phyloP scores from a whole-genome alignment of 2,797 vertebrate genomes.

The Myotis daubentonii region DNA sequence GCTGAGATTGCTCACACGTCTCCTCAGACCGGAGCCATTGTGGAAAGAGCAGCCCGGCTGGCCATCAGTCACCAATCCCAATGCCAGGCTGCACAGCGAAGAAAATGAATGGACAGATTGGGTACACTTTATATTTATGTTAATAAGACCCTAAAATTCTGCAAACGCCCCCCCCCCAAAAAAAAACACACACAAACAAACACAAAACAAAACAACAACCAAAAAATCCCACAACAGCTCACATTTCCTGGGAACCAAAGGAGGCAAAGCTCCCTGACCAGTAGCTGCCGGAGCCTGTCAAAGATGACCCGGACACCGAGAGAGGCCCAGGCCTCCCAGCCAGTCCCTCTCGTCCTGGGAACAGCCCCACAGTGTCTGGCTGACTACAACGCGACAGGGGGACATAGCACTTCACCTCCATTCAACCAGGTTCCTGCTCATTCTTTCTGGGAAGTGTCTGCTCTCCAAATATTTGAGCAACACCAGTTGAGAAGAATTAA shows the following conservation, averaged over 20 bases:
- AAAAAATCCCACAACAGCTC: background rate
- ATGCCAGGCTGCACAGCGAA: too few species aligned
- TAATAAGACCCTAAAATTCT: too few species aligned
- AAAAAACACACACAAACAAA: too few species aligned
- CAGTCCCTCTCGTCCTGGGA: too few species aligned
- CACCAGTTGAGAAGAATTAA: constrained; percentile 77
- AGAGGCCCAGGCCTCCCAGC: background rate
- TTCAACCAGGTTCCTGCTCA: background rate
- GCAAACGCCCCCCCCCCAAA: too few species aligned
- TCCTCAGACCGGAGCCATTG: too few species aligned
- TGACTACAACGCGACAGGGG: background rate
- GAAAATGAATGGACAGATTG: too few species aligned
- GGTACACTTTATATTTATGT: too few species aligned
- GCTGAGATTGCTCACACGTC: too few species aligned
- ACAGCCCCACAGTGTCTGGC: background rate
- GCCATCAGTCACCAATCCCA: too few species aligned
- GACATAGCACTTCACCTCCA: constrained; percentile 42
- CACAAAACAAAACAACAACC: too few species aligned
- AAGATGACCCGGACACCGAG: background rate
- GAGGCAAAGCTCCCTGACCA: background rate
- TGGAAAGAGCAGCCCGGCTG: too few species aligned
- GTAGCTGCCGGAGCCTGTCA: background rate
- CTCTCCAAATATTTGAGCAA: constrained; percentile 81
- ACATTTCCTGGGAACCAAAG: background rate
- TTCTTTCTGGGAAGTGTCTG: constrained; percentile 75